A percentile compares a stretch with the other conserved stretches of the same genome.
Conservation (phyloP, 2,797 vertebrate genomes). For the Poecilia velifera region DNA sequence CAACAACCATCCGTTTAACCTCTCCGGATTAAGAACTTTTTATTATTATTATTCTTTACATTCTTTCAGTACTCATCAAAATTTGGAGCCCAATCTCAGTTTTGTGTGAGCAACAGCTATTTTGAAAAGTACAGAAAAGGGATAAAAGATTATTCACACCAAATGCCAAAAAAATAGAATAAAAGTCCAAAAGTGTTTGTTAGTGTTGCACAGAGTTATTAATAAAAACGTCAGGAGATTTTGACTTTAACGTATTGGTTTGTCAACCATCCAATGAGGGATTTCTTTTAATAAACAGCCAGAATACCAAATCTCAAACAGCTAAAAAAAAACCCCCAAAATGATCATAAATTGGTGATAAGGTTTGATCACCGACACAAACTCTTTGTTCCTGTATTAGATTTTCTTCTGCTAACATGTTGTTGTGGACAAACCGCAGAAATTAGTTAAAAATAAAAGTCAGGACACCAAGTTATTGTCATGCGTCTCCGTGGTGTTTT, state of each 20-base stretch:
- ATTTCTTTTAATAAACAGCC: not conserved
- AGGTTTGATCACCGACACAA: not conserved
- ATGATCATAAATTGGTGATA: not conserved
- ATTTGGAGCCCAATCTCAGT: no score
- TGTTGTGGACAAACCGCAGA: conserved; percentile 13
- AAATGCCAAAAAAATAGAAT: not conserved
- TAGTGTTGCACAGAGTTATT: not conserved
- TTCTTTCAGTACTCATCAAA: no score
- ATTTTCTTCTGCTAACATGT: conserved; percentile 17
- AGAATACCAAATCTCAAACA: no score
- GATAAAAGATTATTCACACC: not conserved
- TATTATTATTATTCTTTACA: not conserved
- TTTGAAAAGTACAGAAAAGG: not conserved
- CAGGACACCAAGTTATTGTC: conserved; percentile 41
- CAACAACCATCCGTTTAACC: not conserved
- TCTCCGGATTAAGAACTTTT: not conserved
- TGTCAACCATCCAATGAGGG: not conserved
- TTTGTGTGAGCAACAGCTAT: not conserved
- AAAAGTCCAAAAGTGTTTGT: not conserved
- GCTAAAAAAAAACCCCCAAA: not conserved
- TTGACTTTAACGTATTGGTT: not conserved
- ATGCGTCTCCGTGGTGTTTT: conserved; percentile 36
- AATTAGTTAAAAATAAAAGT: conserved; percentile 48
- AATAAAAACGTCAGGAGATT: not conserved
- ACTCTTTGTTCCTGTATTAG: not conserved